phyloP scores from a whole-genome alignment of 1,140 invertebrate genomes.

The Eciton burchellii region DNA sequence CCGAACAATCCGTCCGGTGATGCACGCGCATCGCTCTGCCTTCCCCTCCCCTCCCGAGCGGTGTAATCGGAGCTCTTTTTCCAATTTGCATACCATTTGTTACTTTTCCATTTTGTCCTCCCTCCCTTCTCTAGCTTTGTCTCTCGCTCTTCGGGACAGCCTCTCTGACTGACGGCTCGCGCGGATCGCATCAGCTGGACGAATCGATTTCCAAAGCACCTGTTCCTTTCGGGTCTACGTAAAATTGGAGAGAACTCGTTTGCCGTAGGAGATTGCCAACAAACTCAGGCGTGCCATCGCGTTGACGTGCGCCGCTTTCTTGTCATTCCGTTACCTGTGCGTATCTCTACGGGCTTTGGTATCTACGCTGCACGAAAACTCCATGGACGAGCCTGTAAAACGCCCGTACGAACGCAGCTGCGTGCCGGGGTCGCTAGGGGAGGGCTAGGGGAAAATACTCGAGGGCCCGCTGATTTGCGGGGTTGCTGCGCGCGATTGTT shows the following conservation, averaged over 20 bases:
- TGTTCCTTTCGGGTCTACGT: not conserved
- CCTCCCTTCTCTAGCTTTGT: not conserved
- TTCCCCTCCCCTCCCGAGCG: too few species aligned
- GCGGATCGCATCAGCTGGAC: constrained; percentile 34
- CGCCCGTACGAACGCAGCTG: too few species aligned
- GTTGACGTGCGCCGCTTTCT: not conserved
- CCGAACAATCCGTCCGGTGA: constrained; percentile 67
- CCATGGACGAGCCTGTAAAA: too few species aligned
- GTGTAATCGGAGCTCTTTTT: constrained; percentile 61
- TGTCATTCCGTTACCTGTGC: too few species aligned
- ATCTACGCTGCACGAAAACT: not conserved
- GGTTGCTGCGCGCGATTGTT: constrained; percentile 42
- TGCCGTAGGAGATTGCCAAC: constrained; percentile 56
- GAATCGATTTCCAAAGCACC: constrained; percentile 43
- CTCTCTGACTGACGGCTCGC: constrained; percentile 33
- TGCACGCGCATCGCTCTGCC: too few species aligned
- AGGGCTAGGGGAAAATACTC: constrained; percentile 18
- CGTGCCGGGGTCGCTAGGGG: too few species aligned
- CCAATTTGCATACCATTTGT: constrained; percentile 56
- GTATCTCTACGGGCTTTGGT: not conserved
- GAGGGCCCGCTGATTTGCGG: constrained; percentile 6
- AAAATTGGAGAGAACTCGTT: constrained; percentile 2
- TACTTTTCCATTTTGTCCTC: constrained; percentile 42
- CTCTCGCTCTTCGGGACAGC: not conserved
- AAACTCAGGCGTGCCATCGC: not conserved